Conservation (phyloP, 2,797 vertebrate species). For the Tauraco hartlaubi region DNA sequence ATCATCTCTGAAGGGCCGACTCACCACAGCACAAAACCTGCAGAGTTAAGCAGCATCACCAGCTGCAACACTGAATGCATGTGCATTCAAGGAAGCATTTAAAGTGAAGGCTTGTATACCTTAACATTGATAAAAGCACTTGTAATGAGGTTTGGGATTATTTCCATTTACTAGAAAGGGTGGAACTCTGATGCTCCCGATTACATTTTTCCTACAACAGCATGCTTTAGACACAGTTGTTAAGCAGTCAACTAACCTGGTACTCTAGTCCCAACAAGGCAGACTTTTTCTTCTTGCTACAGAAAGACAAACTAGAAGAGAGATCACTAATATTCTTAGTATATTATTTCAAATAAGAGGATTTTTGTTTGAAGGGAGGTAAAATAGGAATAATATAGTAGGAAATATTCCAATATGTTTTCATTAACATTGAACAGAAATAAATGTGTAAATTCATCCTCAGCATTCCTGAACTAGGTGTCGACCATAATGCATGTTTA, state of each 20-base stretch:
- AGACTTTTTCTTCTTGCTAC: background rate
- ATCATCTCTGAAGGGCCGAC: background rate
- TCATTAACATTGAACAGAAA: background rate
- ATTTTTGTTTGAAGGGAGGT: background rate
- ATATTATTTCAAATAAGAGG: background rate
- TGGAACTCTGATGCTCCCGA: background rate
- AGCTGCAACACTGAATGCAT: background rate
- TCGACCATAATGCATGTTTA: background rate
- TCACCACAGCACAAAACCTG: background rate
- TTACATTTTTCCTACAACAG: background rate
- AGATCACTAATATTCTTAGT: background rate
- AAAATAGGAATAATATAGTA: background rate
- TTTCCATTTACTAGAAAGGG: background rate
- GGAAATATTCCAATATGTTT: background rate
- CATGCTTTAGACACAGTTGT: background rate
- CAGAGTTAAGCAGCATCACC: background rate
- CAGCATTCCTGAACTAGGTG: background rate
- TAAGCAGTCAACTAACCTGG: background rate
- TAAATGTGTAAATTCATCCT: background rate
- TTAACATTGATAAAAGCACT: background rate
- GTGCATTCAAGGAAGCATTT: background rate
- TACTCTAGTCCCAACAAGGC: background rate
- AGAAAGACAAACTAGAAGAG: background rate
- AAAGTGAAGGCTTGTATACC: background rate
- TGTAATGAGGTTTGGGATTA: background rate